Evolutionary conservation across 2,113 vertebrate genomes (phyloP).

Genomic region (Cynocephalus volans): DNA sequence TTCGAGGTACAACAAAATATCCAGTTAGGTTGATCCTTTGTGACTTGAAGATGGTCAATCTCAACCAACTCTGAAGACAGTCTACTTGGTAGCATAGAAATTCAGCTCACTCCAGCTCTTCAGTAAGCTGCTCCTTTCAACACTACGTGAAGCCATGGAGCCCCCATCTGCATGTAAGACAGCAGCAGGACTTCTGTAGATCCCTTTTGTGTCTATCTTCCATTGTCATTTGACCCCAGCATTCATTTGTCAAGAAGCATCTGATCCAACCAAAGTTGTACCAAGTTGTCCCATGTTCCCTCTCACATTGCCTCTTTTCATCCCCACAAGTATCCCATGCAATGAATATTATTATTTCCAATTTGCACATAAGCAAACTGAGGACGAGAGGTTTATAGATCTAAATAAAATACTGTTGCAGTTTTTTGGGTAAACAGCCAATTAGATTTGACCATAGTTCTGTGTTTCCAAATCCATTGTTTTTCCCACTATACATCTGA

Average conservation of each 20-base stretch:
- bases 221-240: neutral
- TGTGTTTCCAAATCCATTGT: neutral
- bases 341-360: conserved; percentile 11
- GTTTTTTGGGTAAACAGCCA: neutral
- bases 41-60: neutral
- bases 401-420: neutral
- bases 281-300: neutral
- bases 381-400: neutral
- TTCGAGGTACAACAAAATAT: conserved; percentile 16
- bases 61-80: neutral
- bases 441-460: neutral
- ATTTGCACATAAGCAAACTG: neutral
- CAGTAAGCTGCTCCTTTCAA: neutral
- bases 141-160: too few species aligned
- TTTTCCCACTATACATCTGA: neutral
- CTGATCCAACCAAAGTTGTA: neutral
- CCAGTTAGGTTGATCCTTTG: neutral
- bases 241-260: neutral
- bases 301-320: neutral
- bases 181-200: neutral
- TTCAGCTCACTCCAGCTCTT: neutral
- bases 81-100: neutral
- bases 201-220: neutral
- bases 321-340: neutral
- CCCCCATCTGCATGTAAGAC: neutral